These are phyloP conservation scores for Brachyhypopomus gauderio DNA, from an alignment of 2,113 vertebrate species.

Conservation along the genomic window DNA sequence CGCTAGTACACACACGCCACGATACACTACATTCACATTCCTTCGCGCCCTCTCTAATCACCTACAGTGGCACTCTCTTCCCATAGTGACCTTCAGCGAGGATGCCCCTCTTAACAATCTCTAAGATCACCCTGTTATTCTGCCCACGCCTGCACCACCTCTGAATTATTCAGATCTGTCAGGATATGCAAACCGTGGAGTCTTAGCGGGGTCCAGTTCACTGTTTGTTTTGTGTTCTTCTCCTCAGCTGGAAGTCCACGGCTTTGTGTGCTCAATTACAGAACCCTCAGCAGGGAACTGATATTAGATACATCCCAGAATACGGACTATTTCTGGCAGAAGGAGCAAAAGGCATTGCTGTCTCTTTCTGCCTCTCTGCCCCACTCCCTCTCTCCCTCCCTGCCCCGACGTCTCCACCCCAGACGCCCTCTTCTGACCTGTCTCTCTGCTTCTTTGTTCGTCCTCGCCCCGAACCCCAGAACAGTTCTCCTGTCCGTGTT, in stretches of 20 bases:
- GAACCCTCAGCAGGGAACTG: constrained; percentile 39
- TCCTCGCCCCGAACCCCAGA: not conserved
- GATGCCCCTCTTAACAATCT: constrained; percentile 57
- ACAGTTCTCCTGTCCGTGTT: constrained; percentile 21
- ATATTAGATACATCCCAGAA: constrained; percentile 38
- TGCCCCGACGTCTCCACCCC: not conserved
- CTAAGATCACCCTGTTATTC: constrained; percentile 59
- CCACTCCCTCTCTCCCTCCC: not conserved
- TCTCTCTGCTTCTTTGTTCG: constrained; percentile 44
- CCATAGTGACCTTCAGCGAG: constrained; percentile 54
- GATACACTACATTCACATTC: not conserved
- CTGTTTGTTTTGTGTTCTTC: constrained; percentile 37
- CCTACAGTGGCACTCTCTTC: constrained; percentile 44
- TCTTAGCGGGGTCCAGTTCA: constrained; percentile 18
- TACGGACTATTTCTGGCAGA: not conserved
- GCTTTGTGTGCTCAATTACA: constrained; percentile 37
- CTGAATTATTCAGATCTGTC: constrained; percentile 57
- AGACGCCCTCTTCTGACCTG: constrained; percentile 7
- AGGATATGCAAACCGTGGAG: constrained; percentile 33
- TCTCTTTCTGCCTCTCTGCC: no score
- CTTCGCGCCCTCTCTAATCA: not conserved
- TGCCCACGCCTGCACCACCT: constrained; percentile 50
- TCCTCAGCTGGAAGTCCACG: constrained; percentile 28
- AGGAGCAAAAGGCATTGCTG: not conserved
- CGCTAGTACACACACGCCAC: not conserved